Conservation (phyloP, 2,113 vertebrate species). For the Oceanites oceanicus region DNA sequence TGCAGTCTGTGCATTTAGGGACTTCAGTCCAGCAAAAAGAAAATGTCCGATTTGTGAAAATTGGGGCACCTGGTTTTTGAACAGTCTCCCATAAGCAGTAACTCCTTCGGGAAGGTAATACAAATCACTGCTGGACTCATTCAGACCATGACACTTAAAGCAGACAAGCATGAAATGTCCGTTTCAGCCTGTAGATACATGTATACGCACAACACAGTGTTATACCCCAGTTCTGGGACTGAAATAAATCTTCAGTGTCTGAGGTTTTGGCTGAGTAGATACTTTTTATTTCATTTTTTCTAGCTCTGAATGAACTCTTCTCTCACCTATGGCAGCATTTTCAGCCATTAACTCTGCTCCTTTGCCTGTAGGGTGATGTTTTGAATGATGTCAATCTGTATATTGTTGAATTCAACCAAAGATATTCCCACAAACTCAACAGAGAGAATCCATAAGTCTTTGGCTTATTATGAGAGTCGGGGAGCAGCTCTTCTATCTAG, state of each 20-base stretch:
- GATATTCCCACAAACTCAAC: not conserved
- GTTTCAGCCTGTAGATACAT: not conserved
- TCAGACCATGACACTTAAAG: not conserved
- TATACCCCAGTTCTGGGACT: not conserved
- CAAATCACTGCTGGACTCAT: not conserved
- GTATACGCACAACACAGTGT: not conserved
- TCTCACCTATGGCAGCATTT: not conserved
- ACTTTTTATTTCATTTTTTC: not conserved
- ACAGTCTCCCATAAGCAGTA: not conserved
- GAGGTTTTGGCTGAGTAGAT: not conserved
- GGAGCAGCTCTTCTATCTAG: not conserved
- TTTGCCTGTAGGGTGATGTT: not conserved
- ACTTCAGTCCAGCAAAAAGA: not conserved
- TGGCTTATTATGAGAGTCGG: not conserved
- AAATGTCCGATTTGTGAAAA: not conserved
- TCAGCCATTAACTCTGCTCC: not conserved
- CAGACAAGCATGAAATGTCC: not conserved
- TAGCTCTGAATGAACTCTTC: not conserved
- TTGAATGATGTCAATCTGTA: not conserved
- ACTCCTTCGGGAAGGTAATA: not conserved
- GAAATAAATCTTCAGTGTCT: not conserved
- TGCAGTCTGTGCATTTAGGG: not conserved
- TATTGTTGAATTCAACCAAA: not conserved
- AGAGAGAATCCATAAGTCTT: not conserved
- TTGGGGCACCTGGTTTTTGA: not conserved